A percentile compares a stretch with the other conserved stretches of the same genome.
These are phyloP conservation scores for Pelecanus crispus DNA, from an alignment of 2,113 vertebrate species.

Conservation along the genomic window DNA sequence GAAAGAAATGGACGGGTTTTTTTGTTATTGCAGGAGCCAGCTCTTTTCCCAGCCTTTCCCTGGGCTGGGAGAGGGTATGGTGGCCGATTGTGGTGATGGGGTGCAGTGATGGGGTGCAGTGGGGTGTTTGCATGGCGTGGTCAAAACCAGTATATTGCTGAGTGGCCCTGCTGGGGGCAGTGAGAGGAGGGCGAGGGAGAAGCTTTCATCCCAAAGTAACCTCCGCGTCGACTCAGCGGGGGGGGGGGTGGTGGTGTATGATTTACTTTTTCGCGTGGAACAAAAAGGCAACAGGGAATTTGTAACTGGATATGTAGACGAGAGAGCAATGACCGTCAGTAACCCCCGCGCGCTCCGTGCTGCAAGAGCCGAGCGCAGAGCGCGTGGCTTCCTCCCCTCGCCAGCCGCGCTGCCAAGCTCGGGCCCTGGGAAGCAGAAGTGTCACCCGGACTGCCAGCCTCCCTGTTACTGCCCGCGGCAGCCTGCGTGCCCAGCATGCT, in stretches of 20 bases:
- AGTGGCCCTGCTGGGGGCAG: not conserved
- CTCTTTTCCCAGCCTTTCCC: not conserved
- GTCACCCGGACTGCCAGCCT: fast-evolving
- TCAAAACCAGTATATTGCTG: not conserved
- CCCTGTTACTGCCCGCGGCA: fast-evolving
- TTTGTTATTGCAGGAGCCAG: not conserved
- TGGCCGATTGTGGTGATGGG: fast-evolving
- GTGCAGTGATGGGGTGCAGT: fast-evolving
- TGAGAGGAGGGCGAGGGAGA: not conserved
- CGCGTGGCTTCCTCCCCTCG: not conserved
- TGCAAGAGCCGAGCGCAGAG: not conserved
- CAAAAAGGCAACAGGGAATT: slow-evolving; percentile 54
- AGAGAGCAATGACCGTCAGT: slow-evolving; percentile 73
- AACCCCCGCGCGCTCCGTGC: slow-evolving; percentile 38
- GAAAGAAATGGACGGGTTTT: not conserved
- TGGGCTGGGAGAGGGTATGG: not conserved
- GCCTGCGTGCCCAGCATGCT: fast-evolving
- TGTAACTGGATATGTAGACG: slow-evolving; percentile 64
- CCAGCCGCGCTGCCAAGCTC: not conserved
- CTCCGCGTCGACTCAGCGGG: not conserved
- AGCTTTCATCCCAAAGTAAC: slow-evolving; percentile 30
- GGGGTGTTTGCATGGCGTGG: fast-evolving
- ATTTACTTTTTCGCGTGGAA: slow-evolving; percentile 46
- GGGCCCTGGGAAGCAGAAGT: not conserved
- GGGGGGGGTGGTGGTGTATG: too few relatives aligned